These are phyloP conservation scores for Hucho hucho DNA, from an alignment of 2,113 vertebrate genomes.

Conservation along the genomic window DNA sequence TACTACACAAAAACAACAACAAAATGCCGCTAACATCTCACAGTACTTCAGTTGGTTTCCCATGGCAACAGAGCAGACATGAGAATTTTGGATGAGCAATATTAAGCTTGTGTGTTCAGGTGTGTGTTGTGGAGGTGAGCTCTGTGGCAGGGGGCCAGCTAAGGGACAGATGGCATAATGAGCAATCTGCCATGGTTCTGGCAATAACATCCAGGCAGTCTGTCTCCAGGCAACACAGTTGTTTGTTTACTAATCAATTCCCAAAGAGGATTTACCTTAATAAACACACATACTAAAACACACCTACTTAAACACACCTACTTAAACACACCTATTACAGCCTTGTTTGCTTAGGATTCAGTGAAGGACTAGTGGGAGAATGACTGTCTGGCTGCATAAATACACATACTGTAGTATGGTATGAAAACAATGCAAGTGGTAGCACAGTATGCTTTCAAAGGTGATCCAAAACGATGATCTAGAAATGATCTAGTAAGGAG, in stretches of 20 bases:
- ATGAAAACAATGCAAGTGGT: not conserved
- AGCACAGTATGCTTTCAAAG: not conserved
- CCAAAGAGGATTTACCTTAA: not conserved
- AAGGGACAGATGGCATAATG: slow-evolving; percentile 24
- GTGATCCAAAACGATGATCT: not conserved
- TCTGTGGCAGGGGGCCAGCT: slow-evolving; percentile 12
- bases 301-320: no score
- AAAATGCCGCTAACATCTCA: no score
- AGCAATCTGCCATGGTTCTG: not conserved
- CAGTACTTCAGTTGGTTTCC: no score
- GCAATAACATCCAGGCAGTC: slow-evolving; percentile 11
- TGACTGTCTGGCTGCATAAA: not conserved
- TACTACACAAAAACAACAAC: no score
- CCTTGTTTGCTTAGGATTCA: not conserved
- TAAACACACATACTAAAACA: not conserved
- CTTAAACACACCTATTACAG: not conserved
- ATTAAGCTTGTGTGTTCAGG: not conserved
- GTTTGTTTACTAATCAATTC: slow-evolving; percentile 7
- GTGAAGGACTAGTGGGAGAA: not conserved
- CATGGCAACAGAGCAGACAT: no score
- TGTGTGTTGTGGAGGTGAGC: slow-evolving; percentile 1
- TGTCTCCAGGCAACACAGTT: slow-evolving; percentile 1
- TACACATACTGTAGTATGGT: not conserved
- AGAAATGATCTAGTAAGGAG: not conserved
- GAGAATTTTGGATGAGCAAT: not conserved